These are phyloP conservation scores for Candidula unifasciata DNA, from an alignment of 2,888 invertebrate species.

Conservation along the genomic window DNA sequence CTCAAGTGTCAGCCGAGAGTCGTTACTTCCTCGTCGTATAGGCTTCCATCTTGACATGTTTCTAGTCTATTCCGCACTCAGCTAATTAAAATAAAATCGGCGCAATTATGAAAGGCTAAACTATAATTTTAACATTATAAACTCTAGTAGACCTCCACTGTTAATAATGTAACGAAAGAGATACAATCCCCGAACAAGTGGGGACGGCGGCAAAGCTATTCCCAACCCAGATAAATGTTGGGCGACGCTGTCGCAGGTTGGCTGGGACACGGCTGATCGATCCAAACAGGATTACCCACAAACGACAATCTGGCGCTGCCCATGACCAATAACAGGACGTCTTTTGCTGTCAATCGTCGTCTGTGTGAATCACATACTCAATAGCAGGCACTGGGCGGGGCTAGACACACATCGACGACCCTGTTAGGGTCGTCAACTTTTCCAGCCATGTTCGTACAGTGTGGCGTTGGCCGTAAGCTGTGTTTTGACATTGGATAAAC, in stretches of 20 bases:
- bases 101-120: too few species aligned
- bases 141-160: too few species aligned
- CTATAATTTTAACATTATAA: too few species aligned
- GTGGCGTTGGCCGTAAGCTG: slow-evolving; percentile 37
- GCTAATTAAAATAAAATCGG: too few species aligned
- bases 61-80: too few species aligned
- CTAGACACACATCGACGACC: slow-evolving; percentile 33
- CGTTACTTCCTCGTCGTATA: too few species aligned
- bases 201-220: background rate
- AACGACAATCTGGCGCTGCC: background rate
- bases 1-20: too few species aligned
- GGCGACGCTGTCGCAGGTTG: background rate
- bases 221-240: background rate
- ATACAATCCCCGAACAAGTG: too few species aligned
- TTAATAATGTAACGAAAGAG: too few species aligned
- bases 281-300: slow-evolving; percentile 2
- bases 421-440: slow-evolving; percentile 17
- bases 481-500: slow-evolving; percentile 53
- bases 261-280: slow-evolving; percentile 10
- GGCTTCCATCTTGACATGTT: too few species aligned
- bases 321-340: slow-evolving; percentile 27
- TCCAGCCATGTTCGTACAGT: slow-evolving; percentile 33
- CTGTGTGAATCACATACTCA: slow-evolving; percentile 25
- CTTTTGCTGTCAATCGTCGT: slow-evolving; percentile 31
- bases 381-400: slow-evolving; percentile 35